Evolutionary conservation across 37 sponge, comb jelly and placozoan species (phyloP).

Genomic region (Haliclona indistincta): DNA sequence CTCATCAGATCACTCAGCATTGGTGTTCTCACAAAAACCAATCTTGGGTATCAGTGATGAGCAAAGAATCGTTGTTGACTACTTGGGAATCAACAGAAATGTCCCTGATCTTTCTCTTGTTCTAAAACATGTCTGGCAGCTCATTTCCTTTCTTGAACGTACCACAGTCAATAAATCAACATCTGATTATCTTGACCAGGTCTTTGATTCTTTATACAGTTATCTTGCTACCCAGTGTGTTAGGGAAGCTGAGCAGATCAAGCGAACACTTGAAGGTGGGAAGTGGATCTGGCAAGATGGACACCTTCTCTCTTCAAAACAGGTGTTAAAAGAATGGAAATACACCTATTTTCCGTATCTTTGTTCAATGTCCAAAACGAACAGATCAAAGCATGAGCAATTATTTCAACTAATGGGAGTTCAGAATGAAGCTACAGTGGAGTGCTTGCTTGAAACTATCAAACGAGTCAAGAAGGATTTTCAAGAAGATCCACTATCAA

Average conservation of each 20-base stretch:
- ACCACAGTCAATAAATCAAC: not conserved
- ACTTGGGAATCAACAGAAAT: conserved; percentile 7
- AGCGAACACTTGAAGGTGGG: not conserved
- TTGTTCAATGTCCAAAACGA: conserved; percentile 17
- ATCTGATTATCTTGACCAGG: not conserved
- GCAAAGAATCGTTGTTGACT: conserved; percentile 1
- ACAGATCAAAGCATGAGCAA: not conserved
- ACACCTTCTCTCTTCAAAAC: conserved; percentile 12
- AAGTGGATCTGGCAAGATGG: conserved; percentile 57
- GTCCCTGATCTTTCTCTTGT: conserved; percentile 10
- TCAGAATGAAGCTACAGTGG: not conserved
- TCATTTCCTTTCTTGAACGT: not conserved
- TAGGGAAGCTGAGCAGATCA: not conserved
- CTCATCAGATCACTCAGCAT: not conserved
- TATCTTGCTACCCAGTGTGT: not conserved
- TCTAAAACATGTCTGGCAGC: conserved; percentile 8
- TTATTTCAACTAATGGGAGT: conserved; percentile 51
- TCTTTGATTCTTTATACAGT: conserved; percentile 11
- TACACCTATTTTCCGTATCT: conserved; percentile 54
- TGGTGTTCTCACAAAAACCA: conserved; percentile 28
- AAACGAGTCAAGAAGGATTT: not conserved
- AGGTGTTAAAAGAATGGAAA: conserved; percentile 20
- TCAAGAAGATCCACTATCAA: conserved; percentile 1
- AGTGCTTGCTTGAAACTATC: not conserved
- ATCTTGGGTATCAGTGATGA: not conserved